phyloP scores from a whole-genome alignment of 1,140 invertebrate genomes.

The Pseudachorutes palmiensis region DNA sequence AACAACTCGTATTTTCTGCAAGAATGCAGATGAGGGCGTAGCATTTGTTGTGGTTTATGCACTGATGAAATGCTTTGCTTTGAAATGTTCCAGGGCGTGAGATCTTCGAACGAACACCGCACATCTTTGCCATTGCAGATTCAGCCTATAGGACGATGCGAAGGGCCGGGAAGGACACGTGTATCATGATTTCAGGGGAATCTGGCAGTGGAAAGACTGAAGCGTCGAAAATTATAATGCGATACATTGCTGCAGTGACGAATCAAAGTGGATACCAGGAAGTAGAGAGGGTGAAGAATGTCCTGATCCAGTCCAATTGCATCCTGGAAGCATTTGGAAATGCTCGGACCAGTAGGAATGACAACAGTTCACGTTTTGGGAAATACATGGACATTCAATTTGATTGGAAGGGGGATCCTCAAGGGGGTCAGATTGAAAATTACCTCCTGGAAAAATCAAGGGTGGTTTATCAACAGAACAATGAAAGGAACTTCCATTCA shows the following conservation, averaged over 20 bases:
- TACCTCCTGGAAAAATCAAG: slow-evolving; percentile 94
- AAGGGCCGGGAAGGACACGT: slow-evolving; percentile 80
- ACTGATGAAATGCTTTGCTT: background rate
- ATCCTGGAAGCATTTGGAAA: slow-evolving; percentile 96
- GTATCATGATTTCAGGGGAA: slow-evolving; percentile 93
- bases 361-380: slow-evolving; percentile 94
- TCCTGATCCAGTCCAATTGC: slow-evolving; percentile 89
- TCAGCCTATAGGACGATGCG: slow-evolving; percentile 83
- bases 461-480: slow-evolving; percentile 82
- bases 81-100: slow-evolving; percentile 59
- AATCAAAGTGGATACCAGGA: slow-evolving; percentile 84
- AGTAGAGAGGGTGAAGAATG: slow-evolving; percentile 95
- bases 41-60: background rate
- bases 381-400: slow-evolving; percentile 99
- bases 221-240: slow-evolving; percentile 98
- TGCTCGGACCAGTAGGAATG: slow-evolving; percentile 94
- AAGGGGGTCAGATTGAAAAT: slow-evolving; percentile 92
- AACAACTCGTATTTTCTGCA: too few species aligned
- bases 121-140: slow-evolving; percentile 91
- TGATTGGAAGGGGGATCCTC: slow-evolving; percentile 94
- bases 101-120: slow-evolving; percentile 87
- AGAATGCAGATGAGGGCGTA: too few species aligned
- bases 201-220: slow-evolving; percentile 95
- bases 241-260: slow-evolving; percentile 95
- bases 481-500: slow-evolving; percentile 93